Conservation (phyloP, 1,140 invertebrate genomes). For the Catajapyx aquilonaris region DNA sequence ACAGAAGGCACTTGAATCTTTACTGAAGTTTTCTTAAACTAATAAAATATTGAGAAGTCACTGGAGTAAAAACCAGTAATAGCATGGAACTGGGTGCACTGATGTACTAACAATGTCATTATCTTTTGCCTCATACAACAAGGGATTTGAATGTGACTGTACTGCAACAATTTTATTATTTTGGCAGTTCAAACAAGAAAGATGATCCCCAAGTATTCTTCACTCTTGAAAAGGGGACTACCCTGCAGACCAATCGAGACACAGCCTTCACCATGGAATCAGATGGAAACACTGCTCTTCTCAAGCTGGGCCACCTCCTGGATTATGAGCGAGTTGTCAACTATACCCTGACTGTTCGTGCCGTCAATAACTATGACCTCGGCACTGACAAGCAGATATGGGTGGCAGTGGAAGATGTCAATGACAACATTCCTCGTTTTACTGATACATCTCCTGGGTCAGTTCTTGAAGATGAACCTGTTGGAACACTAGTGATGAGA, state of each 20-base stretch:
- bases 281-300: conserved; percentile 40
- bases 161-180: conserved; percentile 1
- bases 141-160: not conserved
- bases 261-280: conserved; percentile 49
- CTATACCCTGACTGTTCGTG: conserved; percentile 59
- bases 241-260: conserved; percentile 60
- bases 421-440: conserved; percentile 70
- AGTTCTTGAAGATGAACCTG: conserved; percentile 60
- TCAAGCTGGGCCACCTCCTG: conserved; percentile 44
- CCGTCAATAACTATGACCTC: conserved; percentile 58
- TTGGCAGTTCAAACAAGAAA: conserved; percentile 45
- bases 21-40: no score
- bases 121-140: not conserved
- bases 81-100: no score
- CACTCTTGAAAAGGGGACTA: conserved; percentile 53
- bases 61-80: no score
- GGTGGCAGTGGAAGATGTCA: conserved; percentile 59
- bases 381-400: conserved; percentile 52
- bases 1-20: no score
- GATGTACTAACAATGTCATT: no score
- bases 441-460: conserved; percentile 44
- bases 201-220: conserved; percentile 48
- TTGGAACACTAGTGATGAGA: conserved; percentile 62
- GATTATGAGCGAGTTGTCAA: conserved; percentile 66
- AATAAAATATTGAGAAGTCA: no score